Evolutionary conservation across 1,140 invertebrate genomes (phyloP).

Genomic region (Lepidotrigona ventralis): DNA sequence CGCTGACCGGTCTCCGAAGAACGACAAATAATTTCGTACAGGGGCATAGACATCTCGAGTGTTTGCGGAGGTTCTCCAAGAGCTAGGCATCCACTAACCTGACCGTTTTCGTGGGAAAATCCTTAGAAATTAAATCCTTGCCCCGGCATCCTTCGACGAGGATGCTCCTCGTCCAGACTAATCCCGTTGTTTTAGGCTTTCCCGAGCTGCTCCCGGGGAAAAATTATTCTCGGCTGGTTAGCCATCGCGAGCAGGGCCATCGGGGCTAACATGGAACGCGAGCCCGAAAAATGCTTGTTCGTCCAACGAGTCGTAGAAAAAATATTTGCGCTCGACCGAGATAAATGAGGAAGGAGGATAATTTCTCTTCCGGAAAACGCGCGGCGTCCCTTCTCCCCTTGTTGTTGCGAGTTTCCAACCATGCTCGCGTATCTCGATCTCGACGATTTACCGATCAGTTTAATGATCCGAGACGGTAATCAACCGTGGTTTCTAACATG

Average conservation of each 20-base stretch:
- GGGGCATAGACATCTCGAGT: slow-evolving; percentile 73
- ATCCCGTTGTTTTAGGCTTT: slow-evolving; percentile 63
- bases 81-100: slow-evolving; percentile 45
- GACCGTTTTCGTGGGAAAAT: slow-evolving; percentile 73
- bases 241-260: not conserved
- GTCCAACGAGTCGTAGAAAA: slow-evolving; percentile 4
- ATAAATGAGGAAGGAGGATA: slow-evolving; percentile 63
- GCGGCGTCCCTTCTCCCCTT: not conserved
- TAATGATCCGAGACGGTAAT: slow-evolving; percentile 61
- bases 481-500: slow-evolving; percentile 16
- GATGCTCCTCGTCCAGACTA: slow-evolving; percentile 49
- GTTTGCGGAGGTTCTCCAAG: slow-evolving; percentile 66
- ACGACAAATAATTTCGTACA: slow-evolving; percentile 75
- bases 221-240: slow-evolving; percentile 46
- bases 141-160: slow-evolving; percentile 21
- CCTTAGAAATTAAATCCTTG: slow-evolving; percentile 69
- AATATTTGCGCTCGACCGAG: slow-evolving; percentile 56
- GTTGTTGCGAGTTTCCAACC: not conserved
- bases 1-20: slow-evolving; percentile 56
- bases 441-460: slow-evolving; percentile 49
- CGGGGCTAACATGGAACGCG: not conserved
- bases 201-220: not conserved
- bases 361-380: slow-evolving; percentile 40
- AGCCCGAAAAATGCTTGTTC: not conserved
- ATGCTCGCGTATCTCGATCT: not conserved